These are phyloP conservation scores for Cynopterus brachyotis DNA, from an alignment of 2,113 vertebrate species.

Conservation along the genomic window DNA sequence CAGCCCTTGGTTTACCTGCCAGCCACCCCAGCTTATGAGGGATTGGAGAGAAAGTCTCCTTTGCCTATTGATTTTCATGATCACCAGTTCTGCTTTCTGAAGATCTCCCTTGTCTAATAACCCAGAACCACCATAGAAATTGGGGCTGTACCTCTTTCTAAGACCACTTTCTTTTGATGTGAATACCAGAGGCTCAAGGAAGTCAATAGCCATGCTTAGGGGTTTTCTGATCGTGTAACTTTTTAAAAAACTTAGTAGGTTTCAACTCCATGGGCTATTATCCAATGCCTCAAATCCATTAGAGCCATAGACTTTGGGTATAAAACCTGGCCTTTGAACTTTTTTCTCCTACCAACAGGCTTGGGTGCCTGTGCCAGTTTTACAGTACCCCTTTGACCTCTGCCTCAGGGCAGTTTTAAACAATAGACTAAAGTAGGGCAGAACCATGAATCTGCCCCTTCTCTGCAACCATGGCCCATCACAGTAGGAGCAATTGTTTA, in stretches of 20 bases:
- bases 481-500: background rate
- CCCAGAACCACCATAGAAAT: background rate
- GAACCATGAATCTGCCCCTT: background rate
- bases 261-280: background rate
- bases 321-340: background rate
- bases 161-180: background rate
- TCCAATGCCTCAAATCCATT: background rate
- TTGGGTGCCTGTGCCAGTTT: background rate
- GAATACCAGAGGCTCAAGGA: background rate
- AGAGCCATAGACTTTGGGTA: background rate
- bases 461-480: background rate
- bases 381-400: background rate
- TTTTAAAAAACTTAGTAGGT: background rate
- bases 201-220: background rate
- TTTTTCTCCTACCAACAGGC: background rate
- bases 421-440: background rate
- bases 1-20: background rate
- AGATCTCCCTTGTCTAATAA: background rate
- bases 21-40: background rate
- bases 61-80: background rate
- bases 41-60: background rate
- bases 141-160: background rate
- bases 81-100: background rate
- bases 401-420: background rate
- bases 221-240: background rate